Conservation (phyloP, 2,888 invertebrate species). For the Azorinus chamasolen region DNA sequence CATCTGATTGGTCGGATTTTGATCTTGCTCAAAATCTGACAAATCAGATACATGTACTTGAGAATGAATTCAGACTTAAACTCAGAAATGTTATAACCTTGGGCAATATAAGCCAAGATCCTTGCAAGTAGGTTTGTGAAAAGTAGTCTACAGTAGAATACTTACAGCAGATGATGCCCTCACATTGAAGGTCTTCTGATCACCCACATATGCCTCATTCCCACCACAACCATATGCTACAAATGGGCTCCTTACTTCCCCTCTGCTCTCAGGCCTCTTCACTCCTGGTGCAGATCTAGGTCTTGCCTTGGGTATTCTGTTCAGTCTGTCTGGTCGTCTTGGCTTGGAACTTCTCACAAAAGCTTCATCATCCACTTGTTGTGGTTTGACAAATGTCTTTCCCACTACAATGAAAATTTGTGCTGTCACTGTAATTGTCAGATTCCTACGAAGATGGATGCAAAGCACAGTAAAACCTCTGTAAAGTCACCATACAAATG, state of each 20-base stretch:
- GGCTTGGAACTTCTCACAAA: slow-evolving; percentile 61
- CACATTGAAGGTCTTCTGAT: slow-evolving; percentile 71
- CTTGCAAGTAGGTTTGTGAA: no score
- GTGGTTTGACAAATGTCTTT: slow-evolving; percentile 61
- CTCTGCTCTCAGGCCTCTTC: slow-evolving; percentile 37
- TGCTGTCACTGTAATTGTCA: no score
- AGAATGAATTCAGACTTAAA: no score
- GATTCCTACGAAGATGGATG: no score
- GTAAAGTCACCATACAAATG: no score
- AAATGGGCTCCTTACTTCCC: slow-evolving; percentile 62
- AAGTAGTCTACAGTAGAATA: no score
- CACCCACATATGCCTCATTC: slow-evolving; percentile 43
- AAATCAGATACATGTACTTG: no score
- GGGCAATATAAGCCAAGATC: no score
- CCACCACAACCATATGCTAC: slow-evolving; percentile 67
- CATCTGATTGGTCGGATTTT: no score
- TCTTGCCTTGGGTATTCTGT: slow-evolving; percentile 47
- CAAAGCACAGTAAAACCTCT: no score
- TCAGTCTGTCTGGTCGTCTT: slow-evolving; percentile 60
- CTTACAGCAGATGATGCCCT: slow-evolving; percentile 73
- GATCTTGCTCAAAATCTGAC: no score
- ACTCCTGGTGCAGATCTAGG: slow-evolving; percentile 49
- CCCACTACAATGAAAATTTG: slow-evolving; percentile 46
- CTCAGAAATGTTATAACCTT: no score
- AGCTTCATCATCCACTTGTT: slow-evolving; percentile 55